phyloP scores from a whole-genome alignment of 2,113 vertebrate genomes.

The Neopipo cinnamomea region DNA sequence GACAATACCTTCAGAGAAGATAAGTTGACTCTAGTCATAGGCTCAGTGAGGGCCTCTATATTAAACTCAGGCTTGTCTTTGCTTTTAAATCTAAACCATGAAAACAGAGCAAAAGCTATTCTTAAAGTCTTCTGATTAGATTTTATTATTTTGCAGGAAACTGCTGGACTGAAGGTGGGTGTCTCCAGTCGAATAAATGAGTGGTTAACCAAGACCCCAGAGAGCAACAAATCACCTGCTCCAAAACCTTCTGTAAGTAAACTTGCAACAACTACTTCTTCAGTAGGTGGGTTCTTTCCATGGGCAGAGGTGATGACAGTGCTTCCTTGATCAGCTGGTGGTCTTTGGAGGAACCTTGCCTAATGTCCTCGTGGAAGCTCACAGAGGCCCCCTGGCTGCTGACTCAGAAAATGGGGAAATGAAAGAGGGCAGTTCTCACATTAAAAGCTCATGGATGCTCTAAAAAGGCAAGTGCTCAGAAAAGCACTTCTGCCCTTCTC shows the following conservation, averaged over 20 bases:
- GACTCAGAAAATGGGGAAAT: not conserved
- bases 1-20: not conserved
- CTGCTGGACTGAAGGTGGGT: conserved; percentile 93
- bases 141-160: conserved; percentile 81
- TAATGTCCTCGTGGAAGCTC: not conserved
- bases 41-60: not conserved
- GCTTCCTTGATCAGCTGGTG: not conserved
- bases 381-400: not conserved
- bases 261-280: not conserved
- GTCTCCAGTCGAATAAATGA: conserved; percentile 97
- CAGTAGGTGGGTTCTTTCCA: not conserved
- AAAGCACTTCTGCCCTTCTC: not conserved
- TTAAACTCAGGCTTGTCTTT: not conserved
- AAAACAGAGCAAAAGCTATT: not conserved
- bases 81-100: not conserved
- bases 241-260: conserved; percentile 89
- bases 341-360: not conserved
- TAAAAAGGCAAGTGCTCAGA: not conserved
- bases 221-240: conserved; percentile 84
- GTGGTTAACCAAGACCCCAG: conserved; percentile 97
- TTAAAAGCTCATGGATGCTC: not conserved
- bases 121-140: not conserved
- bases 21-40: not conserved
- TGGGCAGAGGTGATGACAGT: not conserved
- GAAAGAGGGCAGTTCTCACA: not conserved